Evolutionary conservation across 2,113 vertebrate species (phyloP).

Genomic region (Daubentonia madagascariensis): DNA sequence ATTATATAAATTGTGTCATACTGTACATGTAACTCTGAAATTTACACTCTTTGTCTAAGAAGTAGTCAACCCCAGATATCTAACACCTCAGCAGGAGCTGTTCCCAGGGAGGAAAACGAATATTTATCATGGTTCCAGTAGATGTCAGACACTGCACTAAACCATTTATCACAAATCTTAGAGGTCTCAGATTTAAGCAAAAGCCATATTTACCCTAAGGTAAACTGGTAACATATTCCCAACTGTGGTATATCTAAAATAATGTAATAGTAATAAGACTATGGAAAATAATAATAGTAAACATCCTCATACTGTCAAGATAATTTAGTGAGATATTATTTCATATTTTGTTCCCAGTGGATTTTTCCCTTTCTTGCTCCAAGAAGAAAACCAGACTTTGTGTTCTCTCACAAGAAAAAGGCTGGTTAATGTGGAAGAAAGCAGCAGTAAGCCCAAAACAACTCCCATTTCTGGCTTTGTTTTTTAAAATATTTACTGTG

Average conservation of each 20-base stretch:
- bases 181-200: not conserved
- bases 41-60: not conserved
- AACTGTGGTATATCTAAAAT: not conserved
- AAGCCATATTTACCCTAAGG: not conserved
- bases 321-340: not conserved
- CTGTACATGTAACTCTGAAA: not conserved
- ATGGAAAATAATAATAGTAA: not conserved
- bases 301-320: not conserved
- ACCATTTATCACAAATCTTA: not conserved
- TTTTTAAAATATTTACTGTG: not conserved
- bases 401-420: not conserved
- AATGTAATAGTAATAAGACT: not conserved
- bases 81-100: not conserved
- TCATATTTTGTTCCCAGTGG: not conserved
- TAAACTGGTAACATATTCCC: not conserved
- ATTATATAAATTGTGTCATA: not conserved
- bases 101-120: not conserved
- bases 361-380: not conserved
- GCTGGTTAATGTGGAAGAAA: not conserved
- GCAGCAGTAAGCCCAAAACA: not conserved
- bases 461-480: not conserved
- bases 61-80: not conserved
- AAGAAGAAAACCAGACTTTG: not conserved
- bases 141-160: not conserved
- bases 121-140: not conserved